Base-by-base conservation (phyloP, 53 echinoderm and acorn worm species). In the Temnopleurus reevesii region DNA sequence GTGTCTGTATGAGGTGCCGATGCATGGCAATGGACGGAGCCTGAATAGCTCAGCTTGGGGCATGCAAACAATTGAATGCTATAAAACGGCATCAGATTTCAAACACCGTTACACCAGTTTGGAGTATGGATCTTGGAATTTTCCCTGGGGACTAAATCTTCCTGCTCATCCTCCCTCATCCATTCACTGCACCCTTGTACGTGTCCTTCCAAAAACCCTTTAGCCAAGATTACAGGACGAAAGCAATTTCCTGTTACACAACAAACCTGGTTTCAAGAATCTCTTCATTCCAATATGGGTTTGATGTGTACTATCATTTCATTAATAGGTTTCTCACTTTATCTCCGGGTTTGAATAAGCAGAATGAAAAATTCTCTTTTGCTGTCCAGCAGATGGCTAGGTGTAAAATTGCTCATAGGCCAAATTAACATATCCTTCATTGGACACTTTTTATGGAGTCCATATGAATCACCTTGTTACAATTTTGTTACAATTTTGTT, bases 11-110 rank as follows among this genome's bases (percentile, higher is more conserved):
- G 38, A 71, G 41, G 23, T 38, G n/a, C 71, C 23, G 71, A 71
- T 71, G 71, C 23, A 41, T 23, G 3, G 33, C 65, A 21, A 17
- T 4, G 12, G 25, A 77, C 33, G 83, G 83, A 55, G 83, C 47
- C 83, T 83, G 38, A 55, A 83, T 56, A 29, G 34, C 83, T 83
- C 85, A 85, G 85, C 85, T 60, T 60, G 45, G 2, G 49, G 60
- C 60, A 36, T 26, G 61, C 60, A 59, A 85, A 85, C 85, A 85
- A 85, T 26, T 60, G 61, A 60, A 85, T 85, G 85, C 49, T 34
- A 85, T 85, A 49, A 45, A 59, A 31, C 5, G 18, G 59, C 58
- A 36, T 85, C 60, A 24, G 45, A 45, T 85, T 85, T 24, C 85
- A 45, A 45, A 43, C 61, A 26, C 41, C 43, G 85, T 60, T 55